Percentiles rank a stretch among this genome's conserved stretches.
Conservation (phyloP, 2,888 invertebrate species). For the Tolmerus cingulatus region DNA sequence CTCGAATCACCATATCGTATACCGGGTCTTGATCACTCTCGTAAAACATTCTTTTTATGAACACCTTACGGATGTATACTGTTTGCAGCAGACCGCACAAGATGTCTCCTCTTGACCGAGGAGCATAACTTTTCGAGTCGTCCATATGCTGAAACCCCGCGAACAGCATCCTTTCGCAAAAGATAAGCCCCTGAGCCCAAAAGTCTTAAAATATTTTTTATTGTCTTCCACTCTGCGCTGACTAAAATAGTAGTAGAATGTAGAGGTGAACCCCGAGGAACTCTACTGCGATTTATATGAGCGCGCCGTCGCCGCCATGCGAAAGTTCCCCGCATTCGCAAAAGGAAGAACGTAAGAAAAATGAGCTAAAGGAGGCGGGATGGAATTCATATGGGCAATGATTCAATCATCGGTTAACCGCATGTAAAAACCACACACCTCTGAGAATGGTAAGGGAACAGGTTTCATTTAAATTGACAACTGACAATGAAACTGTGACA, state of each 20-base stretch:
- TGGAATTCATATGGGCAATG: constrained; percentile 14
- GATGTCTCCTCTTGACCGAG: not conserved
- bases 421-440: constrained; percentile 22
- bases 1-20: constrained; percentile 19
- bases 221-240: not conserved
- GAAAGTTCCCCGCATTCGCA: not conserved
- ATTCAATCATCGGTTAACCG: constrained; percentile 34
- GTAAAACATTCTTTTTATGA: constrained; percentile 31
- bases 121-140: not conserved
- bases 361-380: not conserved
- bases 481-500: constrained; percentile 36
- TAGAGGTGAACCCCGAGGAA: not conserved
- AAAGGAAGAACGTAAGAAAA: not conserved
- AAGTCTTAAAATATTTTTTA: constrained; percentile 8
- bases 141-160: not conserved
- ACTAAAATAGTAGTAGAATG: not conserved
- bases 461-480: constrained; percentile 26
- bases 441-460: not conserved
- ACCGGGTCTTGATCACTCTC: constrained; percentile 15
- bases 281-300: not conserved
- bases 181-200: not conserved
- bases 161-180: constrained; percentile 17
- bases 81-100: constrained; percentile 11
- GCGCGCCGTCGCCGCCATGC: not conserved
- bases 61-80: not conserved